Conservation (phyloP, 2,888 invertebrate species). For the Silvanus unidentatus region DNA sequence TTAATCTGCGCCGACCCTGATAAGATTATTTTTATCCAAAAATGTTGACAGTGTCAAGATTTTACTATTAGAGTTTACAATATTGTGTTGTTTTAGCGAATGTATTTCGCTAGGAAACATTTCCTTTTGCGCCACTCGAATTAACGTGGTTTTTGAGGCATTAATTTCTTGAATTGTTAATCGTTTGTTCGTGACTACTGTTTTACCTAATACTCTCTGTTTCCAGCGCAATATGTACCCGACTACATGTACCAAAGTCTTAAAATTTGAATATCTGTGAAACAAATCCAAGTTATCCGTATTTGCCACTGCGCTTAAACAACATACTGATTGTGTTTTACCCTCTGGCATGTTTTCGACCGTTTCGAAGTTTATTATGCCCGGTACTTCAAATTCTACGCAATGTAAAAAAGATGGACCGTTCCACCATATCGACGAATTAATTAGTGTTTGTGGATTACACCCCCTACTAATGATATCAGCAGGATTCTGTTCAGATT, state of each 20-base stretch:
- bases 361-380: background rate
- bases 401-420: slow-evolving; percentile 8
- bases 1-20: slow-evolving; percentile 7
- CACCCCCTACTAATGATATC: slow-evolving; percentile 17
- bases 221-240: too few relatives aligned
- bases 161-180: too few relatives aligned
- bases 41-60: slow-evolving; percentile 7
- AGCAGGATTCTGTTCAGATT: slow-evolving; percentile 10
- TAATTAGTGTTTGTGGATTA: slow-evolving; percentile 9
- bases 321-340: too few relatives aligned
- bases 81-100: background rate
- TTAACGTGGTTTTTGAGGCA: background rate
- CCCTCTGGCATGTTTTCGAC: too few relatives aligned
- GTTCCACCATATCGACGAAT: slow-evolving; percentile 12
- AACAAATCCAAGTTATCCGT: too few relatives aligned
- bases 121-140: slow-evolving; percentile 1
- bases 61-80: background rate
- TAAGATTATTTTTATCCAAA: slow-evolving; percentile 1
- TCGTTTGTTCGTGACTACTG: too few relatives aligned
- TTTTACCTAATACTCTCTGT: too few relatives aligned
- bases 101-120: background rate
- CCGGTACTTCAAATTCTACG: background rate
- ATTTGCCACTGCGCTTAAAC: too few relatives aligned
- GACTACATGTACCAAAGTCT: too few relatives aligned
- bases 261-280: too few relatives aligned